Conservation (phyloP, 2,888 invertebrate genomes). For the Ochropleura leucogaster region DNA sequence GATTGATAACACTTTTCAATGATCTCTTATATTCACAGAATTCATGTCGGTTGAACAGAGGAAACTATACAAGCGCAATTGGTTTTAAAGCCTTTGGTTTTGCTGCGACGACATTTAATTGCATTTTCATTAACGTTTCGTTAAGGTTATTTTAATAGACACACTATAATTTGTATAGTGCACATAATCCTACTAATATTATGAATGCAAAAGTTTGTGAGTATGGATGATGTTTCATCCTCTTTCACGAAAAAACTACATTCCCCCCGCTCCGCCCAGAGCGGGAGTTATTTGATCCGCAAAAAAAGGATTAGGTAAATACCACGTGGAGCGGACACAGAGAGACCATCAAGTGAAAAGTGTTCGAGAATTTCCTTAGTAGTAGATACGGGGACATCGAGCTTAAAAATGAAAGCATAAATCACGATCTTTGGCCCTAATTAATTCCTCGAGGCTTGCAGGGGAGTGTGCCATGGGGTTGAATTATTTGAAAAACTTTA, state of each 20-base stretch:
- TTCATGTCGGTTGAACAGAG: background rate
- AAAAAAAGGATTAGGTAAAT: too few relatives aligned
- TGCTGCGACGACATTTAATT: background rate
- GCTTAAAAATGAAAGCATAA: conserved; percentile 90
- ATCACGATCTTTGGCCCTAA: conserved; percentile 90
- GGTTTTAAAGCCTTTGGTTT: background rate
- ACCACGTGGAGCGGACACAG: too few relatives aligned
- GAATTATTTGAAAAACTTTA: conserved; percentile 86
- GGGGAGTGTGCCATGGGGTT: conserved; percentile 75
- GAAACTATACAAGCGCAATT: background rate
- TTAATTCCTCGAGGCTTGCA: conserved; percentile 88
- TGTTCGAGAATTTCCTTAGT: conserved; percentile 65
- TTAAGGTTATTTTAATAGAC: background rate
- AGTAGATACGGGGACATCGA: conserved; percentile 78
- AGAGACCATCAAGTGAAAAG: conserved; percentile 28
- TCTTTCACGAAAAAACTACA: too few relatives aligned
- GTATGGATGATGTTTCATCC: too few relatives aligned
- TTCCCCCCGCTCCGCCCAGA: too few relatives aligned
- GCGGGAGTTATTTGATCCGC: too few relatives aligned
- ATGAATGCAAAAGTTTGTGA: too few relatives aligned
- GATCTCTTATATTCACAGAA: background rate
- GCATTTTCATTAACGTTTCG: background rate
- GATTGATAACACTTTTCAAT: background rate
- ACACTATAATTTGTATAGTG: too few relatives aligned
- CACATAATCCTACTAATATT: too few relatives aligned